Percentiles rank a stretch among this genome's conserved stretches.
These are phyloP conservation scores for Cosmorhoe ocellata DNA, from an alignment of 2,888 invertebrate genomes.

Conservation along the genomic window DNA sequence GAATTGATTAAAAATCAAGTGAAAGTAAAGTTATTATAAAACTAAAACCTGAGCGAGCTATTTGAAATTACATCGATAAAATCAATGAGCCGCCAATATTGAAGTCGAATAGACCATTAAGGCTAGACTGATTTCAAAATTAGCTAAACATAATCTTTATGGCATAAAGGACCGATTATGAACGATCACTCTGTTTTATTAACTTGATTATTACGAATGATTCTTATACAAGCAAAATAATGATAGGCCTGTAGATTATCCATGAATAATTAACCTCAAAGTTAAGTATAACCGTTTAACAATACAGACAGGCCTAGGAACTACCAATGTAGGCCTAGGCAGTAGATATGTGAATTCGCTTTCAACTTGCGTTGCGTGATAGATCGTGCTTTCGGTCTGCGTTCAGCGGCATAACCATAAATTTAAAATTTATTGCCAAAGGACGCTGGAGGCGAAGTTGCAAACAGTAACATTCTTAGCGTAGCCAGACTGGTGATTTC, in stretches of 20 bases:
- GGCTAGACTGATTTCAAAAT: neutral
- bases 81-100: constrained; percentile 34
- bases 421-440: constrained; percentile 12
- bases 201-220: too few relatives aligned
- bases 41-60: constrained; percentile 33
- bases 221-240: too few relatives aligned
- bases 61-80: constrained; percentile 36
- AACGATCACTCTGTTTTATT: too few relatives aligned
- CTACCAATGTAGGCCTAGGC: neutral
- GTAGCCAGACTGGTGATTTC: constrained; percentile 6
- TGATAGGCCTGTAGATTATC: too few relatives aligned
- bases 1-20: constrained; percentile 46
- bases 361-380: constrained; percentile 17
- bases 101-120: neutral
- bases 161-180: neutral
- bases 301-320: neutral
- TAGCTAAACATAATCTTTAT: neutral
- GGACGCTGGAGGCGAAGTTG: constrained; percentile 12
- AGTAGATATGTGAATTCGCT: constrained; percentile 11
- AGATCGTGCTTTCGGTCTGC: constrained; percentile 11
- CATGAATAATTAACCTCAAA: too few relatives aligned
- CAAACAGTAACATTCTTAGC: constrained; percentile 14
- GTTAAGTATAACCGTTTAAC: neutral
- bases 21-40: constrained; percentile 40
- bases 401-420: constrained; percentile 8